Conservation (phyloP, 1,140 invertebrate species). For the Semibalanus balanoides region DNA sequence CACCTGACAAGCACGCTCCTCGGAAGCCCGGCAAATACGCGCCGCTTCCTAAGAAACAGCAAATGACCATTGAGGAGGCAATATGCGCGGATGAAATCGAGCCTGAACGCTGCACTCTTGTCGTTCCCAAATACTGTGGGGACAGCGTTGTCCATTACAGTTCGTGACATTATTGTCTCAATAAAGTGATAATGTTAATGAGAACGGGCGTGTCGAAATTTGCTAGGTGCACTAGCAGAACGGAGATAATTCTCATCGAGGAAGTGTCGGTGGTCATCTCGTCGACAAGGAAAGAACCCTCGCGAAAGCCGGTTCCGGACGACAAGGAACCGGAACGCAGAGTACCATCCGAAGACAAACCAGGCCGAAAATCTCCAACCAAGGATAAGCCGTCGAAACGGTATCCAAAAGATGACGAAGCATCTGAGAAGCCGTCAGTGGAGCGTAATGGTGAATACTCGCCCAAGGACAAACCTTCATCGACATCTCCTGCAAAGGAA, state of each 20-base stretch:
- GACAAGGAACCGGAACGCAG: too few relatives aligned
- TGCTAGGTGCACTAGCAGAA: conserved; percentile 13
- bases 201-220: too few relatives aligned
- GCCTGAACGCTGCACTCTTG: conserved; percentile 16
- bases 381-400: neutral
- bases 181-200: conserved; percentile 11
- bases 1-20: neutral
- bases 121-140: conserved; percentile 15
- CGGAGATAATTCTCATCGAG: neutral
- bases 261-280: neutral
- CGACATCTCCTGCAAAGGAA: neutral
- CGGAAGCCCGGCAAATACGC: neutral
- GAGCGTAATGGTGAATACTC: too few relatives aligned
- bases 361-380: neutral
- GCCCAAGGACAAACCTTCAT: neutral
- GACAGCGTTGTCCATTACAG: conserved; percentile 7
- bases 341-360: neutral
- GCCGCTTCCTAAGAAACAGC: neutral
- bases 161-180: conserved; percentile 12
- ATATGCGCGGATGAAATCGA: conserved; percentile 18
- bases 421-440: neutral
- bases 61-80: conserved; percentile 18
- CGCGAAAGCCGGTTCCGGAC: neutral
- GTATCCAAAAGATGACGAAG: neutral
- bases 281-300: neutral